Base-by-base conservation (phyloP, 2,888 invertebrate genomes). In the Colostygia pectinataria region DNA sequence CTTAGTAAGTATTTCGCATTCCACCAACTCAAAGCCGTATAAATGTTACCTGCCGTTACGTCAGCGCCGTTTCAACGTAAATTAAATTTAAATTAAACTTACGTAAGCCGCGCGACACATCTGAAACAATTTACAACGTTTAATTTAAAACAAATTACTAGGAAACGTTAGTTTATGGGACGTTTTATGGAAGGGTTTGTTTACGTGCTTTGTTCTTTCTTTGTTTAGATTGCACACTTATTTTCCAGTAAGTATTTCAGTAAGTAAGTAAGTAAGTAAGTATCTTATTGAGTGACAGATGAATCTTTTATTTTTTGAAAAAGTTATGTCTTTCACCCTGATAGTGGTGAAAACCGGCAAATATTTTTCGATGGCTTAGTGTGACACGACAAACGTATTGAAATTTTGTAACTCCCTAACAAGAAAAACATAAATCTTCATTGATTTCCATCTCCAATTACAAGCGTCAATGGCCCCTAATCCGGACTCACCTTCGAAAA, bases 51-150 rank as follows among this genome's bases (percentile, higher is more conserved):
- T 52, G 31, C 23, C 29, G 28, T 45, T 29, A 31, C 29, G 41
- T 36, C 15, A 20, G 24, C 18, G 20, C 27, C 27, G 18, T 33
- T 41, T 25, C 4, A 42, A 49, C 48, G 34, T 45, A 53, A 45
- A 45, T 56, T 45, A 38, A 54, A 55, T 50, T 56, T 44, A 50
- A 56, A 56, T 56, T 56, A 40, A 50, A 54, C 52, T 57, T 55
- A 54, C 59, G 54, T 50, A 47, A 47, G 33, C 36, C 27, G 14
- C 9, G 20, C 42, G 28, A 27, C 24, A 38, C 54, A 54, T 50
- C 59, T 59, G 59, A 57, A 59, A 59, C 59, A 59, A 59, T 53
- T 50, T 40, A 48, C 44, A 47, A 33, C 10, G 32, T 41, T 56
- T 56, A 49, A 52, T 52, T 52, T 36, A 42, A 37, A 53, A 47